These are phyloP conservation scores for Drosophila nebulosa DNA, from an alignment of 1,140 invertebrate species.

Conservation along the genomic window DNA sequence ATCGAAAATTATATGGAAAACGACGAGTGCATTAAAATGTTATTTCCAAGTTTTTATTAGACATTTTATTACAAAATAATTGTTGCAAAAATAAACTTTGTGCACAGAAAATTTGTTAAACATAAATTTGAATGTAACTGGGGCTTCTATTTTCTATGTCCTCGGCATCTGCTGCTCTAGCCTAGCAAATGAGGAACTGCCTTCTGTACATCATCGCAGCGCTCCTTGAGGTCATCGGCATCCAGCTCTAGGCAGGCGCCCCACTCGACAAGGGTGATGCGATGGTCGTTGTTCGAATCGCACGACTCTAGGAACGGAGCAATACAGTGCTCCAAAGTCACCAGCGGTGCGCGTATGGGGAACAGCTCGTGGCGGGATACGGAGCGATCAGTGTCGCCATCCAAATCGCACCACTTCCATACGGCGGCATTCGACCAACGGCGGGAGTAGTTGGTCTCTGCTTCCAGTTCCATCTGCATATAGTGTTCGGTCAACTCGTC, in stretches of 20 bases:
- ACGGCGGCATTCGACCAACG: slow-evolving; percentile 95
- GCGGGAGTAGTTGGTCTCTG: slow-evolving; percentile 90
- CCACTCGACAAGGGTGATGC: slow-evolving; percentile 95
- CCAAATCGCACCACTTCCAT: slow-evolving; percentile 98
- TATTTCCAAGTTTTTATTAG: slow-evolving; percentile 47
- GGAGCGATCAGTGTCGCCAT: slow-evolving; percentile 90
- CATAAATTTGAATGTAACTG: not conserved
- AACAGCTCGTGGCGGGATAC: slow-evolving; percentile 97
- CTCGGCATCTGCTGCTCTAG: slow-evolving; percentile 9
- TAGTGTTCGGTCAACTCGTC: slow-evolving; percentile 92
- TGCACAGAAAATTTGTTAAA: slow-evolving; percentile 37
- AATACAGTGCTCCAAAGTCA: slow-evolving; percentile 96
- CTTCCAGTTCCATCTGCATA: slow-evolving; percentile 92
- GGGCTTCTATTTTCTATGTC: not conserved
- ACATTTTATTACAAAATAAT: slow-evolving; percentile 25
- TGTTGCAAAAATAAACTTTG: slow-evolving; percentile 50
- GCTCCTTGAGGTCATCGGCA: slow-evolving; percentile 81
- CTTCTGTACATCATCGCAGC: slow-evolving; percentile 73
- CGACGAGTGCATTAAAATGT: slow-evolving; percentile 41
- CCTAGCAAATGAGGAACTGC: slow-evolving; percentile 63
- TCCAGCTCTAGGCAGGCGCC: slow-evolving; percentile 93
- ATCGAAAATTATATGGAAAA: not conserved
- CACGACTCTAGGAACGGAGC: slow-evolving; percentile 96
- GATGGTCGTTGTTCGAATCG: slow-evolving; percentile 92
- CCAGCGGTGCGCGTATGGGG: slow-evolving; percentile 94